These are phyloP conservation scores for Actinemys pallida DNA, from an alignment of 2,113 vertebrate species.

Conservation along the genomic window DNA sequence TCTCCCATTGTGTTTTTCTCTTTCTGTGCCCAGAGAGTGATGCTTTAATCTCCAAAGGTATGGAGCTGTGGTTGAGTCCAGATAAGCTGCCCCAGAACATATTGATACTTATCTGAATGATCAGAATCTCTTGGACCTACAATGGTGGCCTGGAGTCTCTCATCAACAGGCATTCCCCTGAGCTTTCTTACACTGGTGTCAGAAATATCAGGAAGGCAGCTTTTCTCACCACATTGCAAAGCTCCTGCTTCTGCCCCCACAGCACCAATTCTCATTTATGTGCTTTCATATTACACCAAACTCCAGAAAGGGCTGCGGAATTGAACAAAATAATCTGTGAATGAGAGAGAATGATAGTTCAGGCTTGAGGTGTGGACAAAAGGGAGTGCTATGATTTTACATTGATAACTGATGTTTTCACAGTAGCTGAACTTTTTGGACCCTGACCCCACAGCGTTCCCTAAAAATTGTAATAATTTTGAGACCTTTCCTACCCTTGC, in stretches of 20 bases:
- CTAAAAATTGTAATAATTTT: not conserved
- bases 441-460: not conserved
- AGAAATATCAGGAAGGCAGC: not conserved
- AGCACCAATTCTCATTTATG: not conserved
- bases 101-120: not conserved
- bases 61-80: not conserved
- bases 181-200: not conserved
- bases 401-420: not conserved
- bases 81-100: not conserved
- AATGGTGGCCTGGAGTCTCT: not conserved
- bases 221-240: not conserved
- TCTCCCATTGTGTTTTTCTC: not conserved
- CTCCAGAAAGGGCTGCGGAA: not conserved
- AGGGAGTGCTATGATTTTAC: not conserved
- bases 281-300: not conserved
- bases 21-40: fast-evolving
- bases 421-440: not conserved
- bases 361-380: not conserved
- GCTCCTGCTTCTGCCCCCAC: not conserved
- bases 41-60: not conserved
- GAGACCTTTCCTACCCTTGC: not conserved
- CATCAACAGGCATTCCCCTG: not conserved
- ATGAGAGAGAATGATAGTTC: not conserved
- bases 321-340: not conserved
- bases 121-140: not conserved